These are phyloP conservation scores for Pitangus sulphuratus DNA, from an alignment of 2,797 vertebrate genomes.

Conservation along the genomic window DNA sequence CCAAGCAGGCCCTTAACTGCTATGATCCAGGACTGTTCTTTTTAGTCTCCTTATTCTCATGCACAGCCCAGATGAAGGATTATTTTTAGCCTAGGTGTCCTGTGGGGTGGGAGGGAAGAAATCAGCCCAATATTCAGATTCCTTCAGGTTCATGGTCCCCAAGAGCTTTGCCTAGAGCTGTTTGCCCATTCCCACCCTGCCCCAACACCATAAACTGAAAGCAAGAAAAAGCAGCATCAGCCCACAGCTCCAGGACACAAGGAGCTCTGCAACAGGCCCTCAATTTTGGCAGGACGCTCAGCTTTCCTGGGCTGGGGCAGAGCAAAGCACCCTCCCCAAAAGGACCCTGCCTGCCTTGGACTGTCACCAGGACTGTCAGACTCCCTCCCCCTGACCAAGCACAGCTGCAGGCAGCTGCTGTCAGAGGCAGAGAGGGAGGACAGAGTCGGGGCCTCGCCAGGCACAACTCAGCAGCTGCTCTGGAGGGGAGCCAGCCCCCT, in stretches of 20 bases:
- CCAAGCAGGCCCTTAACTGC: neutral
- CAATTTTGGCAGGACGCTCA: neutral
- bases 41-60: neutral
- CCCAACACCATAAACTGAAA: neutral
- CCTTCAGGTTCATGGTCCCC: neutral
- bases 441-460: neutral
- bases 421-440: neutral
- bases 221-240: neutral
- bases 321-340: neutral
- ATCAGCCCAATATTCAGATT: neutral
- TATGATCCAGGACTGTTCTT: rapidly evolving
- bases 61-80: neutral
- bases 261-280: neutral
- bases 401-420: conserved; percentile 27
- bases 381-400: neutral
- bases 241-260: neutral
- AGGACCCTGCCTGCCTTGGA: neutral
- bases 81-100: neutral
- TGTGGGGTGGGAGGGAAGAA: neutral
- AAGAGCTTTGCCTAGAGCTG: neutral
- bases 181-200: neutral
- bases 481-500: conserved; percentile 50
- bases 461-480: conserved; percentile 21
- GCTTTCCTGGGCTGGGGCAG: neutral
- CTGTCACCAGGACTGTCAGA: rapidly evolving